Base-by-base conservation (phyloP, 1,140 invertebrate genomes). In the Colletes latitarsis region DNA sequence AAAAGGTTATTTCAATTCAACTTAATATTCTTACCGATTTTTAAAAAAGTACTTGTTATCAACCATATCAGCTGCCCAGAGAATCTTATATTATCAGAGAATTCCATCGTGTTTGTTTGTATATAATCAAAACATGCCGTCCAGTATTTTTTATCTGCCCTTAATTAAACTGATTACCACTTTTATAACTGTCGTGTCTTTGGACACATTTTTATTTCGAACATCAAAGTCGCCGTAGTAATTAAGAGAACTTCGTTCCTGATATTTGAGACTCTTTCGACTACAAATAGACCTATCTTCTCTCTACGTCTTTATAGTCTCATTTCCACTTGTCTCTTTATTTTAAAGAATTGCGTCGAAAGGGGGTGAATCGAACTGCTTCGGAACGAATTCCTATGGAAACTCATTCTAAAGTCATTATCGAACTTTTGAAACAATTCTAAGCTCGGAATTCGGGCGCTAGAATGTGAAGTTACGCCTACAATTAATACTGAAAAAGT, bases 381-480 rank as follows among this genome's bases (percentile, higher is more conserved):
- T 15, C 6, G 9, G 72, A 75, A 69, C 41, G 53, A 77, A 69
- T 77, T 77, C 53, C 55, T 39, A 12, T 12, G 53, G 30, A 39
- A 66, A 69, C 53, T 5, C 43, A 49, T 60, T 41, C 46, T 17
- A 46, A 58, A 77, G 52, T 41, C 66, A 77, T 77, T 60, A 69
- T 30, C 21, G 49, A 58, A 77, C 41, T 58, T 69, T 12, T 1
- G 41, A 19, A 58, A 69, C 74, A 49, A 69, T 69, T 68, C 43
- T 10, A 58, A 60, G 49, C 12, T 3, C 46, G 53, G 19, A 30
- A 67, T 5, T 68, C 0, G 52, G 9, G 17, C 4, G 2, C 8
- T 17, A n/a, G 71, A 39, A 73, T 73, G 41, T 73, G 39, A 57
- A 67, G 52, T 43, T 39, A 67, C 60, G 39, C 57, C 43, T 43